These are phyloP conservation scores for Eumeta japonica DNA, from an alignment of 1,140 invertebrate species.

Conservation along the genomic window DNA sequence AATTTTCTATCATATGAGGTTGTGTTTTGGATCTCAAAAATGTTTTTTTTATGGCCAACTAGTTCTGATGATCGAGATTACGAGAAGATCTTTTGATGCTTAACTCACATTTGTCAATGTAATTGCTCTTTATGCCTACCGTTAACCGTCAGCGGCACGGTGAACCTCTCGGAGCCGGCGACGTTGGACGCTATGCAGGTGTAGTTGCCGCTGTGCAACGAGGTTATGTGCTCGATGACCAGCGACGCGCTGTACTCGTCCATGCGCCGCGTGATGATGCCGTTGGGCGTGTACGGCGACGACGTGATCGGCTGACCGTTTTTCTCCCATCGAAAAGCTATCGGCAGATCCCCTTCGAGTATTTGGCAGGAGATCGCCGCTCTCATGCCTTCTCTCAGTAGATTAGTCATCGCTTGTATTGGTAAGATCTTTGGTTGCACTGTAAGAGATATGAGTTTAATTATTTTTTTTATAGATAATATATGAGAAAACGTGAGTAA, in stretches of 20 bases:
- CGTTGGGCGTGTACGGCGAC: slow-evolving; percentile 53
- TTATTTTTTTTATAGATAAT: not conserved
- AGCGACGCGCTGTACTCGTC: slow-evolving; percentile 87
- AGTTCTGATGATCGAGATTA: too few relatives aligned
- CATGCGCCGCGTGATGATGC: slow-evolving; percentile 64
- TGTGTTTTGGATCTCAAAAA: too few relatives aligned
- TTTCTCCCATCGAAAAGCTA: slow-evolving; percentile 83
- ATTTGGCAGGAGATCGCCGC: slow-evolving; percentile 92
- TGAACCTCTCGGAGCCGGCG: slow-evolving; percentile 73
- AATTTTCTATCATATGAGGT: too few relatives aligned
- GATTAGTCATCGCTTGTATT: slow-evolving; percentile 76
- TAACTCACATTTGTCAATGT: too few relatives aligned
- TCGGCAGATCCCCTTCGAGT: slow-evolving; percentile 89
- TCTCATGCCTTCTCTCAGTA: slow-evolving; percentile 85
- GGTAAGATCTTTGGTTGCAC: slow-evolving; percentile 87
- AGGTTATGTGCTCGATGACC: slow-evolving; percentile 82
- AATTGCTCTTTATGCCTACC: too few relatives aligned
- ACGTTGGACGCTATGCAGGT: slow-evolving; percentile 85
- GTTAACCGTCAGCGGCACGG: slow-evolving; percentile 78
- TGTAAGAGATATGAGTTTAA: slow-evolving; percentile 41
- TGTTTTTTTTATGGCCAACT: too few relatives aligned
- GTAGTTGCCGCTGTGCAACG: slow-evolving; percentile 83
- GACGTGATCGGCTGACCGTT: slow-evolving; percentile 67
- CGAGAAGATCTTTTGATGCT: too few relatives aligned
- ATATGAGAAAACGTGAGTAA: not conserved